These are phyloP conservation scores for Amblyornis subalaris DNA, from an alignment of 2,113 vertebrate species.

Conservation along the genomic window DNA sequence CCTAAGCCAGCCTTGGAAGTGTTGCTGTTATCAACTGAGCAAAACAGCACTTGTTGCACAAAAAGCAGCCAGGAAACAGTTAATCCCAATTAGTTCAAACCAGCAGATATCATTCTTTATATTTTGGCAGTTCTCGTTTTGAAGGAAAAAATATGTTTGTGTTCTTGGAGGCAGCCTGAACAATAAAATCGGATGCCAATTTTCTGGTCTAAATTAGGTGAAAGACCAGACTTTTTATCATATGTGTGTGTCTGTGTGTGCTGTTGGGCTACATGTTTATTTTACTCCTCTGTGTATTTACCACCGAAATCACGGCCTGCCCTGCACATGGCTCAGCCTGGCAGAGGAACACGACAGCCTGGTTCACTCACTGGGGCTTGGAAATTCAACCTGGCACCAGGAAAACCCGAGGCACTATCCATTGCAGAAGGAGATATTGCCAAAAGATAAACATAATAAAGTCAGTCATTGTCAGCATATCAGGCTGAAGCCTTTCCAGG, in stretches of 20 bases:
- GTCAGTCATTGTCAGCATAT: neutral
- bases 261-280: conserved; percentile 22
- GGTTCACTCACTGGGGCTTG: neutral
- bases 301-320: neutral
- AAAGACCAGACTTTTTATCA: conserved; percentile 42
- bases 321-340: conserved; percentile 11
- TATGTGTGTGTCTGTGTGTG: conserved; percentile 31
- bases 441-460: conserved; percentile 52
- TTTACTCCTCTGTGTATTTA: conserved; percentile 1
- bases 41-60: neutral
- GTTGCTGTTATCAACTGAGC: neutral
- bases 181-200: conserved; percentile 63
- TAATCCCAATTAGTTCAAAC: conserved; percentile 49
- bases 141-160: conserved; percentile 64
- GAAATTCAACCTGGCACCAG: conserved; percentile 49
- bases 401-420: neutral
- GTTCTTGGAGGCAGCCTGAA: conserved; percentile 49
- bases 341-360: conserved; percentile 23
- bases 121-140: conserved; percentile 33
- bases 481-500: conserved; percentile 4
- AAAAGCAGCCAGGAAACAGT: conserved; percentile 25
- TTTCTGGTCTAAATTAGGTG: conserved; percentile 68
- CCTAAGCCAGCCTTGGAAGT: neutral
- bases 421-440: conserved; percentile 30
- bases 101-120: conserved; percentile 47